Percentiles rank a stretch among this genome's conserved stretches.
Evolutionary conservation across 2,888 invertebrate species (phyloP).

Genomic region (Apocheima hispidaria): DNA sequence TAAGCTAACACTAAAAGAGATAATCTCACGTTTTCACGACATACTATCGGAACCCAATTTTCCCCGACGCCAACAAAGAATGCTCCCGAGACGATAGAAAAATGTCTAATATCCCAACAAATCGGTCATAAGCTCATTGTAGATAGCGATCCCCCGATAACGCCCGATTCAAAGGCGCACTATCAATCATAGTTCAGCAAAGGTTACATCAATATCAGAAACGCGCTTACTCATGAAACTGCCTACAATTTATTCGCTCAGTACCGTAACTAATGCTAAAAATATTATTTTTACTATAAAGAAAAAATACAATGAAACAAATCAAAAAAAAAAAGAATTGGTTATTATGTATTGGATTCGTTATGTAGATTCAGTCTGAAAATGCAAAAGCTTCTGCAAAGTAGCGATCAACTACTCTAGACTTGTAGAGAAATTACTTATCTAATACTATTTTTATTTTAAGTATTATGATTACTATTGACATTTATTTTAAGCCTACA

Average conservation of each 20-base stretch:
- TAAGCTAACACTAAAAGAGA: constrained; percentile 26
- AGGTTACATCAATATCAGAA: constrained; percentile 78
- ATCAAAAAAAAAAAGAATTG: too few relatives aligned
- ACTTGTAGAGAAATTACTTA: too few relatives aligned
- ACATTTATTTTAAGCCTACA: too few relatives aligned
- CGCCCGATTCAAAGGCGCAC: constrained; percentile 71
- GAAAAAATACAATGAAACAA: too few relatives aligned
- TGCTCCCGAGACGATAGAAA: constrained; percentile 45
- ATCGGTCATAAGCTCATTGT: constrained; percentile 61
- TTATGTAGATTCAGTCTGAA: too few relatives aligned
- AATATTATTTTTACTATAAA: background rate
- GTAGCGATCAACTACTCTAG: too few relatives aligned
- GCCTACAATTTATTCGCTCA: constrained; percentile 4
- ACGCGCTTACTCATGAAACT: constrained; percentile 74
- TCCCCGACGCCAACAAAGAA: constrained; percentile 35
- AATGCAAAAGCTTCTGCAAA: too few relatives aligned
- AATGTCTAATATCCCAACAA: constrained; percentile 72
- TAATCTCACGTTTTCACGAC: constrained; percentile 25
- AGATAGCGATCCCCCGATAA: constrained; percentile 66
- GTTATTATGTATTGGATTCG: too few relatives aligned
- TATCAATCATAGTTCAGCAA: constrained; percentile 83
- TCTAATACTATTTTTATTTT: too few relatives aligned
- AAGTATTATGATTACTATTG: too few relatives aligned
- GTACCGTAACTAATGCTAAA: constrained; percentile 6
- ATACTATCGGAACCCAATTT: constrained; percentile 29